Percentiles rank a stretch among this genome's conserved stretches.
phyloP scores from a whole-genome alignment of 1,140 invertebrate species.

The Drosophila aff. region DNA sequence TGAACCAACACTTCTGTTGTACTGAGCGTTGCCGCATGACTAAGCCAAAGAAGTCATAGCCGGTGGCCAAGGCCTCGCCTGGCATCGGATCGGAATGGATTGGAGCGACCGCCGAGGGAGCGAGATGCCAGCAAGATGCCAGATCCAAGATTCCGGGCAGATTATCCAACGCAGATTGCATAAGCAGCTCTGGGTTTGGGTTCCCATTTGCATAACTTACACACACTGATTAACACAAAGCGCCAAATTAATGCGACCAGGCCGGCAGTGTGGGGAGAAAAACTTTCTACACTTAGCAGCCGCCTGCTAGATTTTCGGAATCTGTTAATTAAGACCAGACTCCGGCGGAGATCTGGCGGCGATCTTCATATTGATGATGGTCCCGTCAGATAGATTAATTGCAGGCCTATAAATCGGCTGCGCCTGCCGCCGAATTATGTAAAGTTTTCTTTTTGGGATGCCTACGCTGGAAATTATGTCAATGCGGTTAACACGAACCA shows the following conservation, averaged over 20 bases:
- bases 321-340: constrained; percentile 67
- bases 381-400: constrained; percentile 35
- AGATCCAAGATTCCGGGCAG: constrained; percentile 11
- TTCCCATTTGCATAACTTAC: constrained; percentile 74
- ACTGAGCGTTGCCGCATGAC: constrained; percentile 64
- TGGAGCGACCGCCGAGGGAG: constrained; percentile 1
- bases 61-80: constrained; percentile 58
- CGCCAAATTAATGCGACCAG: constrained; percentile 56
- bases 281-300: constrained; percentile 75
- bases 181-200: constrained; percentile 37
- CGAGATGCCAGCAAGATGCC: background rate
- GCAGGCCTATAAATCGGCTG: constrained; percentile 74
- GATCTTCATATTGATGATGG: constrained; percentile 37
- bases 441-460: constrained; percentile 60
- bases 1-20: background rate
- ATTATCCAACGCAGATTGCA: constrained; percentile 49
- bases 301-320: constrained; percentile 28
- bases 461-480: constrained; percentile 72
- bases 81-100: constrained; percentile 9
- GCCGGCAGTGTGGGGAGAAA: constrained; percentile 13
- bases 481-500: constrained; percentile 66
- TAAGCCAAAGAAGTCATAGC: constrained; percentile 75
- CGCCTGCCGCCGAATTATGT: constrained; percentile 66
- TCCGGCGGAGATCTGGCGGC: constrained; percentile 17
- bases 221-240: constrained; percentile 62